Evolutionary conservation across 2,113 vertebrate species (phyloP).

Genomic region (Potamarius usumacintae): DNA sequence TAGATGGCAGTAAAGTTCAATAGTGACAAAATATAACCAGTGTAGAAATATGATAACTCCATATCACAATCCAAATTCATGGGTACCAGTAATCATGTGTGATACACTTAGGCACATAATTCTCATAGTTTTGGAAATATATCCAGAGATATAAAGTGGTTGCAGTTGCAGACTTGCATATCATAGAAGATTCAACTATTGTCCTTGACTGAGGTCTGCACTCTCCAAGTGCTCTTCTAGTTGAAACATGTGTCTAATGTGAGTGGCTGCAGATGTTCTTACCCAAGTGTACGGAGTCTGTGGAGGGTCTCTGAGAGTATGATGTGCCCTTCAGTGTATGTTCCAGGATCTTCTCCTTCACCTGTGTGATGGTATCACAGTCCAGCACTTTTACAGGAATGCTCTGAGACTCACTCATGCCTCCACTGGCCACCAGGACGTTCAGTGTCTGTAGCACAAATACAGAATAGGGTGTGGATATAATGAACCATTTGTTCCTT

Average conservation of each 20-base stretch:
- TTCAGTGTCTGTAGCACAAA: conserved; percentile 81
- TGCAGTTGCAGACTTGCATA: too few relatives aligned
- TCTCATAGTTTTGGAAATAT: too few relatives aligned
- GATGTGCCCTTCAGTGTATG: conserved; percentile 91
- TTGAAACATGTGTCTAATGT: background rate
- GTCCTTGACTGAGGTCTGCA: too few relatives aligned
- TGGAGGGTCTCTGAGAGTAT: conserved; percentile 87
- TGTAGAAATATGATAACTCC: too few relatives aligned
- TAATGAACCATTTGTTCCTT: background rate
- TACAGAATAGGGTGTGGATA: background rate
- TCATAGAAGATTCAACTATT: too few relatives aligned
- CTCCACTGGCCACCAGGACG: conserved; percentile 79
- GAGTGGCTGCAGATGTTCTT: conserved; percentile 56
- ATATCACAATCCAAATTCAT: too few relatives aligned
- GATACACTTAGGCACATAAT: too few relatives aligned
- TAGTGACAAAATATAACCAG: too few relatives aligned
- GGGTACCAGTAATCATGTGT: too few relatives aligned
- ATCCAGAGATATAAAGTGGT: too few relatives aligned
- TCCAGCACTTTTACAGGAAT: conserved; percentile 89
- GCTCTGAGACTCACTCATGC: conserved; percentile 79
- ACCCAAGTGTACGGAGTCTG: conserved; percentile 91
- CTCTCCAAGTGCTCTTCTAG: too few relatives aligned
- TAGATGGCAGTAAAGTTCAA: too few relatives aligned
- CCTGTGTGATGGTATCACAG: conserved; percentile 94
- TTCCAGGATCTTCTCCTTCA: conserved; percentile 96